Percentiles rank a stretch among this genome's conserved stretches.
These are phyloP conservation scores for Ips typographus DNA, from an alignment of 1,140 invertebrate genomes.

Conservation along the genomic window DNA sequence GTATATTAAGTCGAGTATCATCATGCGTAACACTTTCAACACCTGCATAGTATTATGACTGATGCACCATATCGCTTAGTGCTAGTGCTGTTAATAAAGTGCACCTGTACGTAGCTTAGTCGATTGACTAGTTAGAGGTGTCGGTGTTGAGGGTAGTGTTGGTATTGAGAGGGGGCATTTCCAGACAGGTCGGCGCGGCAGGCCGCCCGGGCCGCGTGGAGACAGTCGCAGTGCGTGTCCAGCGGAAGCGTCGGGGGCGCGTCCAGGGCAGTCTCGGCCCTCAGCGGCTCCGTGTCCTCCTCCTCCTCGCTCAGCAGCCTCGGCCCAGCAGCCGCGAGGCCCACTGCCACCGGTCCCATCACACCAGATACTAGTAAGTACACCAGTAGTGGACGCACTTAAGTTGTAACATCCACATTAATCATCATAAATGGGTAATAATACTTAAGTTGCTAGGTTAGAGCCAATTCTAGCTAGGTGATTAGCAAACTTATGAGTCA, in stretches of 20 bases:
- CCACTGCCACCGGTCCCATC: conserved; percentile 64
- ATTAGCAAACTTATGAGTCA: no score
- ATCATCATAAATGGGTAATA: not conserved
- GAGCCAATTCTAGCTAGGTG: not conserved
- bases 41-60: no score
- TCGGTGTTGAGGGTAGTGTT: conserved; percentile 45
- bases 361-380: conserved; percentile 67
- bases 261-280: conserved; percentile 61
- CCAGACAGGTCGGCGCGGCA: conserved; percentile 77
- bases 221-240: conserved; percentile 74
- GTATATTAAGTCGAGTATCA: no score
- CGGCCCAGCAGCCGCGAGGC: conserved; percentile 55
- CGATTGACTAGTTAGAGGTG: not conserved
- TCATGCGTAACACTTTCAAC: no score
- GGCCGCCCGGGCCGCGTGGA: conserved; percentile 73
- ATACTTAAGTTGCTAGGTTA: not conserved
- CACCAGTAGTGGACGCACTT: no score
- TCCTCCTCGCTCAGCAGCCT: conserved; percentile 68
- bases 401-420: not conserved
- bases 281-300: conserved; percentile 67
- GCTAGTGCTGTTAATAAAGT: not conserved
- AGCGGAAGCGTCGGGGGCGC: conserved; percentile 60
- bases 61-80: not conserved
- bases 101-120: conserved; percentile 1
- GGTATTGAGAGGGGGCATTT: conserved; percentile 59